Evolutionary conservation across 2,888 invertebrate species (phyloP), one percentile per base, ranked within the genome.

Genomic region (Rhimphoctona megacephalus): DNA sequence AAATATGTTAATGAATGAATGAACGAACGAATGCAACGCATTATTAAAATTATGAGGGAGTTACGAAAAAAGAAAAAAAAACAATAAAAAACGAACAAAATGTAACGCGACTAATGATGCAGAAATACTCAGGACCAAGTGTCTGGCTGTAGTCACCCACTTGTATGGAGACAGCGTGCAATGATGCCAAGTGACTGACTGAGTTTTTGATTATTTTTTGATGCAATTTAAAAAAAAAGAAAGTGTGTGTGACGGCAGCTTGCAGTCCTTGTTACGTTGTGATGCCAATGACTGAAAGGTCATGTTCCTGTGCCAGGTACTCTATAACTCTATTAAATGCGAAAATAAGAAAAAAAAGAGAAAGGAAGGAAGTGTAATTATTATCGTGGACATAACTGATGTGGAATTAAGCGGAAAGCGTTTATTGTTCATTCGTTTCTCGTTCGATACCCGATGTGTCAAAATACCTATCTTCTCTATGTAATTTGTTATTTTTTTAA

Each of bases 301-400:
- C 94, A 94, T 94, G 94, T 94, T 94, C 94, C 94, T 94, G 94
- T 94, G 94, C 94, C 94, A 94, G 94, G 93, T 93, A 93, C 93
- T 61, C 61, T 93, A 89, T 90, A 90, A 90, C 90, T 89, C 89
- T 87, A 88, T 88, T 76, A 70, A 72, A 52, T 64, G 77, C 70
- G 57, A 79, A 69, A 84, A 81, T 78, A 83, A 64, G 81, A 83
- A 70, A 86, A 82, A 77, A 86, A 78, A 80, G 72, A 70, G 30
- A 57, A 36, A 66, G 46, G 72, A 70, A 25, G 72, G 72, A 77
- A 73, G 22, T 69, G 77, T 85, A 72, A 92, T 92, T 91, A 91
- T 85, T 90, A 91, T 89, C 90, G 90, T 92, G 90, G 81, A 92
- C 90, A 85, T 83, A 86, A 91, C 87, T 89, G 90, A 90, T 90